Evolutionary conservation across 2,113 vertebrate species (phyloP).

Genomic region (Heliornis fulica): DNA sequence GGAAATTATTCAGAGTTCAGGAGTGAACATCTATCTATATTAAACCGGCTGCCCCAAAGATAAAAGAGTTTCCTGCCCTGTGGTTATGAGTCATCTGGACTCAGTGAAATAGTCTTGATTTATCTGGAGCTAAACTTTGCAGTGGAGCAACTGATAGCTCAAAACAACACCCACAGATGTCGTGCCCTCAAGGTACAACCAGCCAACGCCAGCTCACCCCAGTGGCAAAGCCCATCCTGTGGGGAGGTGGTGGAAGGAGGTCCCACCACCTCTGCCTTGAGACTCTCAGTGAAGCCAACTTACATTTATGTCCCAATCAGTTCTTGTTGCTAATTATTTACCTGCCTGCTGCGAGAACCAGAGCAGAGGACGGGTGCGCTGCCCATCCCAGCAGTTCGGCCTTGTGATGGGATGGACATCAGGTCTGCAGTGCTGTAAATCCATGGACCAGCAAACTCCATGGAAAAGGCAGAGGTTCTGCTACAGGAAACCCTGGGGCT

Average conservation of each 20-base stretch:
- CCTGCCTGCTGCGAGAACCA: background rate
- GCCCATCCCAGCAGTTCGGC: background rate
- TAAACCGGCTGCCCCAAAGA: background rate
- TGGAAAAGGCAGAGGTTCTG: background rate
- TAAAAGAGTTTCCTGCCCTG: constrained; percentile 40
- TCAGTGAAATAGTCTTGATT: constrained; percentile 20
- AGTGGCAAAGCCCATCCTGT: background rate
- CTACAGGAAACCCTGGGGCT: background rate
- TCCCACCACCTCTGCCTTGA: background rate
- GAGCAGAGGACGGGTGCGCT: background rate
- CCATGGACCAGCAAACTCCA: background rate
- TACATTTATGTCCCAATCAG: background rate
- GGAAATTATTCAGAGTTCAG: constrained; percentile 22
- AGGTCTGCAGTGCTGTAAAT: background rate
- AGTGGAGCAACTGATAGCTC: background rate
- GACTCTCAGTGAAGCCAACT: background rate
- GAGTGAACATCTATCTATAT: constrained; percentile 18
- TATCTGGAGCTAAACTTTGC: constrained; percentile 11
- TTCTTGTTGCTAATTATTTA: background rate
- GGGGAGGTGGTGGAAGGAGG: background rate
- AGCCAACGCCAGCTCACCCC: background rate
- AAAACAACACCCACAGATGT: background rate
- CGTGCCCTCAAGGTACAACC: background rate
- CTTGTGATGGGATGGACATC: background rate
- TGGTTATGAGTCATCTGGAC: constrained; percentile 31